Evolutionary conservation across 2,888 invertebrate species (phyloP).

Genomic region (Acheta domesticus): DNA sequence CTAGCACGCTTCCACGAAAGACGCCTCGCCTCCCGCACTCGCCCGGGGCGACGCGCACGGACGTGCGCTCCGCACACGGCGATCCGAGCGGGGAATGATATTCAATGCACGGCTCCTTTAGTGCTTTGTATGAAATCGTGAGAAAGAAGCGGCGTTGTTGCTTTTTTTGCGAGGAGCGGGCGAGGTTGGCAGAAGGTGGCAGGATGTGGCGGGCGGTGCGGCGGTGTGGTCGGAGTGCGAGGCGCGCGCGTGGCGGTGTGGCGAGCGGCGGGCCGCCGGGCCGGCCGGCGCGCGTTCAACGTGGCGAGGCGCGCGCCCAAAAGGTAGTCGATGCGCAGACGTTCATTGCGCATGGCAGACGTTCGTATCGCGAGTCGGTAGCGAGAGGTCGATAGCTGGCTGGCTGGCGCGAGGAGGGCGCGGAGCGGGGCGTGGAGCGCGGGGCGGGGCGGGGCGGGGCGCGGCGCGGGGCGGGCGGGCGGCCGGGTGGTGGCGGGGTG

Average conservation of each 20-base stretch:
- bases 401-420: constrained; percentile 31
- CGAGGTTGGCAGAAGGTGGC: too few relatives aligned
- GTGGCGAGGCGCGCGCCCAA: constrained; percentile 7
- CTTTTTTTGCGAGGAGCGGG: too few relatives aligned
- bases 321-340: constrained; percentile 18
- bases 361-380: constrained; percentile 18
- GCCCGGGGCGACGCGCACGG: too few relatives aligned
- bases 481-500: constrained; percentile 20
- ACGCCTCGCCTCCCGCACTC: too few relatives aligned
- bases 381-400: constrained; percentile 9
- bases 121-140: too few relatives aligned
- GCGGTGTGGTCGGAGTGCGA: background rate
- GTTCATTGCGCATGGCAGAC: constrained; percentile 18
- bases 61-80: too few relatives aligned
- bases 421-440: constrained; percentile 24
- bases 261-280: background rate
- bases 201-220: too few relatives aligned
- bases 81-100: too few relatives aligned
- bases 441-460: constrained; percentile 33
- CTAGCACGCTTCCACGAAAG: too few relatives aligned
- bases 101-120: too few relatives aligned
- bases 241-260: background rate
- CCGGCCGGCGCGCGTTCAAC: constrained; percentile 18
- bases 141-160: too few relatives aligned
- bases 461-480: background rate